Percentiles rank a stretch among this genome's conserved stretches.
Conservation (phyloP, 2,113 vertebrate species). For the Ammospiza nelsoni region DNA sequence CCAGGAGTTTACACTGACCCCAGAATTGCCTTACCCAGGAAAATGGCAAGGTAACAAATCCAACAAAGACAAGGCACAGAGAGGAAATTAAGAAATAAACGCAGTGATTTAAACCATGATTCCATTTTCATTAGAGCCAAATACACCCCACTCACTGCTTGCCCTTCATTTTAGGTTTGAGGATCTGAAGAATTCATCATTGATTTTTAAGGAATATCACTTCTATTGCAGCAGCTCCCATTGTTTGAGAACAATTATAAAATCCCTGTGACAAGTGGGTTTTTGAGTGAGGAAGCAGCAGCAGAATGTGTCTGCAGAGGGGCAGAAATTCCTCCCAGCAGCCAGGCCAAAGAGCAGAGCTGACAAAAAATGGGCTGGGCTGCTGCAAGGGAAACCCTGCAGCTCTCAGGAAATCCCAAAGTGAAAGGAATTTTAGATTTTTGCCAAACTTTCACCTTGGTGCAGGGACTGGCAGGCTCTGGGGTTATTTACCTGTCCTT, state of each 20-base stretch:
- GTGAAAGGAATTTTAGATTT: background rate
- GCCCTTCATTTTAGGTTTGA: background rate
- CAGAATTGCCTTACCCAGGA: background rate
- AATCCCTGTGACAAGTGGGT: background rate
- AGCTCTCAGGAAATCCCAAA: background rate
- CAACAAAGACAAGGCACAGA: background rate
- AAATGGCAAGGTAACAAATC: background rate
- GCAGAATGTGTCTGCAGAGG: background rate
- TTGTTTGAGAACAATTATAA: background rate
- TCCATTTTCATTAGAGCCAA: background rate
- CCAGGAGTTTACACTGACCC: background rate
- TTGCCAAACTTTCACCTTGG: background rate
- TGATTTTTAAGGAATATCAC: background rate
- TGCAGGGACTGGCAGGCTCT: background rate
- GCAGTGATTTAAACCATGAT: background rate
- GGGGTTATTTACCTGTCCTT: background rate
- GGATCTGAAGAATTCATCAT: background rate
- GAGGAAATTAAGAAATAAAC: background rate
- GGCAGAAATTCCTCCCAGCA: background rate
- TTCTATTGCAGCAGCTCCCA: background rate
- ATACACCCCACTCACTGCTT: no score
- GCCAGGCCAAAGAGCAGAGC: background rate
- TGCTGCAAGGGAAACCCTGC: background rate
- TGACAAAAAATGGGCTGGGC: background rate
- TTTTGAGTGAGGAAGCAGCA: background rate